Evolutionary conservation across 2,113 vertebrate species (phyloP).

Genomic region (Menidia beryllina): DNA sequence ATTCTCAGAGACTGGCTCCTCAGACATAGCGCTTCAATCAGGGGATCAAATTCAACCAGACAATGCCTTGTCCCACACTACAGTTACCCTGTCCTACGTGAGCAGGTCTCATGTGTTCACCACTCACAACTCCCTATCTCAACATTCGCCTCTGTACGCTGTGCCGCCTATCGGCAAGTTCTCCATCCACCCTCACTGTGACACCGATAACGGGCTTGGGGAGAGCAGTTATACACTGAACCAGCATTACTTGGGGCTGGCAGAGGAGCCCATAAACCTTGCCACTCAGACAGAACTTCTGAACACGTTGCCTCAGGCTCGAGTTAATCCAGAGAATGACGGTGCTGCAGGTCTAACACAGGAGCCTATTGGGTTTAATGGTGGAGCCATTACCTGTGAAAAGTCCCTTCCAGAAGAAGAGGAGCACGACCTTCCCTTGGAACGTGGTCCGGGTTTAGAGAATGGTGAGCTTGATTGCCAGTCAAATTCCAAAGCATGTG

Average conservation of each 20-base stretch:
- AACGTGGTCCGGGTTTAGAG: conserved; percentile 27
- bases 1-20: conserved; percentile 62
- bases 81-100: conserved; percentile 84
- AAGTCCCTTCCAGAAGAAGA: conserved; percentile 16
- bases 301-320: conserved; percentile 58
- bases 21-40: conserved; percentile 55
- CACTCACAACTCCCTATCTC: conserved; percentile 61
- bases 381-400: conserved; percentile 40
- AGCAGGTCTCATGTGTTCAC: conserved; percentile 82
- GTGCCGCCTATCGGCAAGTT: conserved; percentile 72
- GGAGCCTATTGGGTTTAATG: conserved; percentile 55
- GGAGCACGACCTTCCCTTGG: conserved; percentile 32
- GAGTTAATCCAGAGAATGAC: conserved; percentile 46
- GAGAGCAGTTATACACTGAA: conserved; percentile 57
- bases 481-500: conserved; percentile 40
- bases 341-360: conserved; percentile 33
- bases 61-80: conserved; percentile 82
- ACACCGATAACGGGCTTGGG: conserved; percentile 50
- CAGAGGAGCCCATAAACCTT: conserved; percentile 62
- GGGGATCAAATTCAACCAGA: conserved; percentile 78
- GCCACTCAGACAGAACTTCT: conserved; percentile 59
- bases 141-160: conserved; percentile 59
- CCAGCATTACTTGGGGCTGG: conserved; percentile 69
- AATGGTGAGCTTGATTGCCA: conserved; percentile 51
- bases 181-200: conserved; percentile 65